These are phyloP conservation scores for Cheilosia pagana DNA, from an alignment of 2,888 invertebrate genomes.

Conservation along the genomic window DNA sequence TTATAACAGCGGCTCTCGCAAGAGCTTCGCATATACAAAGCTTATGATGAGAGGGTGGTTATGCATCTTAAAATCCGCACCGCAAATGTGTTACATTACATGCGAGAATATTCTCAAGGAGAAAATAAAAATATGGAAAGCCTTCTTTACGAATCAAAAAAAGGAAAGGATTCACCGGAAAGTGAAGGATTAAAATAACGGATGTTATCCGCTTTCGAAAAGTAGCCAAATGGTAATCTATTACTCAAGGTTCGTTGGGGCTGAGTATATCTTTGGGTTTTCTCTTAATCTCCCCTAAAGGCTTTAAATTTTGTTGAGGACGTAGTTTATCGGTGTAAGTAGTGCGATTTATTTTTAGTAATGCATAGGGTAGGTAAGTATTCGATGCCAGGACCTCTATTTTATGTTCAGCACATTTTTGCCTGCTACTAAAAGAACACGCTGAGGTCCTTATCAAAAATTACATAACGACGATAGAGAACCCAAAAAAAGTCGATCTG, in stretches of 20 bases:
- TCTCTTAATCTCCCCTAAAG: background rate
- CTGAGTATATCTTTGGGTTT: background rate
- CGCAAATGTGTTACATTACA: background rate
- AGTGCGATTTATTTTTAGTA: no score
- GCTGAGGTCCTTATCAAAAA: no score
- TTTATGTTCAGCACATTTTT: no score
- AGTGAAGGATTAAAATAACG: constrained; percentile 4
- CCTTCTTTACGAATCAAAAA: background rate
- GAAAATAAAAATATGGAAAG: background rate
- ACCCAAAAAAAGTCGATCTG: no score
- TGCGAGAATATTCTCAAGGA: background rate
- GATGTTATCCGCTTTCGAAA: background rate
- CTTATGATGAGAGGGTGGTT: background rate
- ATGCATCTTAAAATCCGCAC: background rate
- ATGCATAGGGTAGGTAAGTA: no score
- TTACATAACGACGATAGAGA: no score
- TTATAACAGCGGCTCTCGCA: background rate
- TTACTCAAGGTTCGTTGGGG: constrained; percentile 10
- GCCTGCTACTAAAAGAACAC: no score
- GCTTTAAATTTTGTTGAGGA: background rate
- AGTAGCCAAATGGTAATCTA: constrained; percentile 1
- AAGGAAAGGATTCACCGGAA: background rate
- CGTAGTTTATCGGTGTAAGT: background rate
- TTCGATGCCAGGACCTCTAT: no score
- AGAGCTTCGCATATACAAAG: no score